These are phyloP conservation scores for Gymnorhina tibicen DNA, from an alignment of 2,113 vertebrate genomes.

Conservation along the genomic window DNA sequence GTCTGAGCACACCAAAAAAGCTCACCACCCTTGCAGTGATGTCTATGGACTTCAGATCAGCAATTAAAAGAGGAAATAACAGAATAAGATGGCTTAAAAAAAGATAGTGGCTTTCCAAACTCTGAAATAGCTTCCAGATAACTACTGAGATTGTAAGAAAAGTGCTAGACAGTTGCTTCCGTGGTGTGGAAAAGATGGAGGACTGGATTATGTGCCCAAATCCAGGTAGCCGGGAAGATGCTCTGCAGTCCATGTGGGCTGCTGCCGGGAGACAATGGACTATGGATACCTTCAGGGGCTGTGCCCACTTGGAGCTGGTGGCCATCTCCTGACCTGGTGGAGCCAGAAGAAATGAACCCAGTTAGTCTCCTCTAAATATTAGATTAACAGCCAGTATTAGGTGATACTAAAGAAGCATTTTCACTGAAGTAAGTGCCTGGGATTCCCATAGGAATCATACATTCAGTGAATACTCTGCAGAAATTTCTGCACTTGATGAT, in stretches of 20 bases:
- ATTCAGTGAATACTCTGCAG: background rate
- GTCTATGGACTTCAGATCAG: background rate
- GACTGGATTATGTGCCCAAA: background rate
- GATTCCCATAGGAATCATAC: background rate
- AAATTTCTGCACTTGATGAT: background rate
- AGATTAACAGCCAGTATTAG: background rate
- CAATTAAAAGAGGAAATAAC: background rate
- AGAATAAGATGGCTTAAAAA: background rate
- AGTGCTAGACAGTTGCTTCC: background rate
- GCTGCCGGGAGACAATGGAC: background rate
- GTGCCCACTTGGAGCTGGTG: rapidly evolving
- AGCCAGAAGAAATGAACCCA: background rate
- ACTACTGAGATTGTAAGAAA: background rate
- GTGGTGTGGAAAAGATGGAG: background rate
- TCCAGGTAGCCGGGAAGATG: background rate
- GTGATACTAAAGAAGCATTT: background rate
- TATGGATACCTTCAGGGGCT: background rate
- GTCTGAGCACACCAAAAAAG: background rate
- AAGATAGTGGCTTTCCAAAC: background rate
- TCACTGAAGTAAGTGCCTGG: background rate
- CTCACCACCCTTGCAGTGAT: background rate
- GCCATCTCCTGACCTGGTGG: no score
- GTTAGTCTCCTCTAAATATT: background rate
- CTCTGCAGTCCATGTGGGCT: background rate
- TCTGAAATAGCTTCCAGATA: background rate